Base-by-base conservation (phyloP, 1,140 invertebrate genomes). In the Caenorhabditis brenneri region DNA sequence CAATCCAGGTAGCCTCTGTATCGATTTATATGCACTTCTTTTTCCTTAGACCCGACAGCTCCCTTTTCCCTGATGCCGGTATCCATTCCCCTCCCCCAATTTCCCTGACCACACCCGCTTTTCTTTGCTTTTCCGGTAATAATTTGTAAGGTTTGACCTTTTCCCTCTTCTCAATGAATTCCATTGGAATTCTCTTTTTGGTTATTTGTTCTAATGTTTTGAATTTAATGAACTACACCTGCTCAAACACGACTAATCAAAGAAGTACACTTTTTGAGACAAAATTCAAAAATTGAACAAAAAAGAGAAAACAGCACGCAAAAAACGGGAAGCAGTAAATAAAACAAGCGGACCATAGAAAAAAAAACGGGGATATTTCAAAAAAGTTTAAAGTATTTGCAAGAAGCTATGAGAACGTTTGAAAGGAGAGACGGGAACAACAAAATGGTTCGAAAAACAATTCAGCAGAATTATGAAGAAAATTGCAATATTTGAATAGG, bases 401-500 rank as follows among this genome's bases (percentile, higher is more conserved):
- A 74, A 74, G 65, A 74, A 74, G 65, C 65, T 74, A 42, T 74
- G 65, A 74, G 58, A 65, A 65, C 58, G 58, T 65, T 65, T 33
- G 31, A 65, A 7, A n/a, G 31, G 58, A 33, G 12, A 22, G 29
- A 22, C 10, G 36, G 12, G 22, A 60, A 36, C 12, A 65, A 33
- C 29, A 51, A 19, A 51, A n/a, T 4, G n/a, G 19, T 9, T 4
- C 6, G n/a, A 51, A 15, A 51, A 51, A n/a, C n/a, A n/a, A n/a
- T n/a, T n/a, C n/a, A n/a, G n/a, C n/a, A n/a, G 27, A 58, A 65
- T 65, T 65, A 65, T 65, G 58, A 65, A 65, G 58, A 65, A 65
- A 65, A 65, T 65, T 33, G 31, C 29, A 42, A 42, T 42, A 74
- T 74, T 42, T 36, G 58, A 36, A 65, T 58, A 58, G n/a, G n/a